These are phyloP conservation scores for Steinernema feltiae DNA, from an alignment of 1,140 invertebrate species.

Conservation along the genomic window DNA sequence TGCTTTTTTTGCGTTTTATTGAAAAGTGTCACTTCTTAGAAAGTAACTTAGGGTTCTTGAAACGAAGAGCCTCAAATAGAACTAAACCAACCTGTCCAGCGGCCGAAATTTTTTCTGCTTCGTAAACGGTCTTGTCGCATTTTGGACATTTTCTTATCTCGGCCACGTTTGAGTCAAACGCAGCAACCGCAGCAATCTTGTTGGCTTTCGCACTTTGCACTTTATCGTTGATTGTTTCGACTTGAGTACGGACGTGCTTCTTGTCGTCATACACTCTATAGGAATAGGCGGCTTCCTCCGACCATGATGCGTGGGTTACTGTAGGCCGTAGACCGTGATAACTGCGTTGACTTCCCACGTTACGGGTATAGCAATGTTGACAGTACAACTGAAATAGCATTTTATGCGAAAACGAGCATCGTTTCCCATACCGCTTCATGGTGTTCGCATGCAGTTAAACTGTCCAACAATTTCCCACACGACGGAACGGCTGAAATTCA, in stretches of 20 bases:
- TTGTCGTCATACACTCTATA: neutral
- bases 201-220: neutral
- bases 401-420: constrained; percentile 2
- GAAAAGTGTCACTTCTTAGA: too few relatives aligned
- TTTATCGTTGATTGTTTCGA: neutral
- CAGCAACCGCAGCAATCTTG: neutral
- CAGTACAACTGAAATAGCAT: constrained; percentile 2
- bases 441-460: constrained; percentile 14
- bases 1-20: too few relatives aligned
- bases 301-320: neutral
- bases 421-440: neutral
- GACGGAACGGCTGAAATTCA: constrained; percentile 40
- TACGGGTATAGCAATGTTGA: constrained; percentile 7
- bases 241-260: neutral
- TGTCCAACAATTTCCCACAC: constrained; percentile 51
- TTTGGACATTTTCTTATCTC: constrained; percentile 69
- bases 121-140: constrained; percentile 83
- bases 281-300: neutral
- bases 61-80: too few relatives aligned
- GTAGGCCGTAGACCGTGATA: constrained; percentile 5
- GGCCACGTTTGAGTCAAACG: neutral
- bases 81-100: constrained; percentile 67
- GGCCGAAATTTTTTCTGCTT: constrained; percentile 85
- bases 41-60: too few relatives aligned
- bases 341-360: neutral